Base-by-base conservation (phyloP, 1,140 invertebrate genomes). In the Drosophila asahinai region DNA sequence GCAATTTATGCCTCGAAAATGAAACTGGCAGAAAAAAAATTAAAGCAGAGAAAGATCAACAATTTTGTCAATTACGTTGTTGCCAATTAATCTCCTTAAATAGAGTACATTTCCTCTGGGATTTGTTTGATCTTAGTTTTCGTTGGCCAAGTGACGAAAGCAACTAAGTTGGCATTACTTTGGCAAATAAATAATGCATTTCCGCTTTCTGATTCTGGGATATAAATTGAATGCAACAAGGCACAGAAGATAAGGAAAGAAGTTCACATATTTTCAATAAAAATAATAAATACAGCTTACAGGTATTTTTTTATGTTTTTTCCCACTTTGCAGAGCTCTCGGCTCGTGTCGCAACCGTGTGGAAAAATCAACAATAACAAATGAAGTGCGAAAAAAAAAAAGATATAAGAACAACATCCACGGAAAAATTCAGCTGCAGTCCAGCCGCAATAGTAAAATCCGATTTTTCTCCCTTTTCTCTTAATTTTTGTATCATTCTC, bases 51-150 rank as follows among this genome's bases (percentile, higher is more conserved):
- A 36, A 81, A 80, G 68, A 45, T 48, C 33, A 55, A 54, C 64
- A 51, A 80, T 76, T 57, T 77, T 84, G 81, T 84, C 81, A 83
- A 71, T 76, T 76, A 59, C 61, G 68, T 51, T 77, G 77, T 49
- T 52, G 72, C 67, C 67, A 71, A 58, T 73, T 73, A 60, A 71
- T 71, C 66, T 71, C 33, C 65, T 40, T 17, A 55, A 71, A 71
- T 38, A 38, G 38, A 66, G 14, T 19, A 49, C 38, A 45, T 71
- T 71, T 71, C 65, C 67, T 70, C 12, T 47, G n/a, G 14, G 15
- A 45, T 30, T 27, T 57, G 64, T 71, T 71, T 71, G 67, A 71
- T 71, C 38, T 57, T 57, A 22, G 9, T 30, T n/a, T 30, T 19
- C 30, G 43, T 11, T 3, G 45, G 4, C 47, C 15, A 19, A 66